Conservation (phyloP, 2,113 vertebrate species). For the Rhadina sibilatrix region DNA sequence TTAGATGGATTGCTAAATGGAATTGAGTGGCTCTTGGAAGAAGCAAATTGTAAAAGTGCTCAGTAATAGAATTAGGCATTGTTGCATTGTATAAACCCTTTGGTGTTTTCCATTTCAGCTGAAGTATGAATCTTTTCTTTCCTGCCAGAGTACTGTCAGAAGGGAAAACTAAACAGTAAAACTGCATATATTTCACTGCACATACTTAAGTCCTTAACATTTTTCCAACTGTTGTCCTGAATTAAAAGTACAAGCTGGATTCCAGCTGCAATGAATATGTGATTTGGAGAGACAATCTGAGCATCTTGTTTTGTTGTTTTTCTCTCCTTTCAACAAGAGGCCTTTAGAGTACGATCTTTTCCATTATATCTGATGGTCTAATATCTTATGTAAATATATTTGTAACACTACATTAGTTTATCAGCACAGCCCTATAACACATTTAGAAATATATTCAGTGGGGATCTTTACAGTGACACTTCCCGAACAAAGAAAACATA, state of each 20-base stretch:
- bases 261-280: background rate
- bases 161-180: background rate
- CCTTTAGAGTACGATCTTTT: background rate
- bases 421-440: background rate
- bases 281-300: background rate
- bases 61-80: constrained; percentile 14
- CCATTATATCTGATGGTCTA: background rate
- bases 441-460: background rate
- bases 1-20: constrained; percentile 85
- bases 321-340: background rate
- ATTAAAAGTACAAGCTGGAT: background rate
- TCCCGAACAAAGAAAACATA: background rate
- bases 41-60: constrained; percentile 75
- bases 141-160: background rate
- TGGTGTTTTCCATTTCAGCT: background rate
- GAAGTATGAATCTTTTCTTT: background rate
- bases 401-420: background rate
- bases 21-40: constrained; percentile 88
- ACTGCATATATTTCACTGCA: background rate
- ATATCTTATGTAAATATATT: background rate
- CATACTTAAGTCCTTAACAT: background rate
- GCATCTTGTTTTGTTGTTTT: background rate
- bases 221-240: background rate
- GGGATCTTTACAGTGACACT: background rate
- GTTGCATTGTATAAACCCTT: background rate